These are phyloP conservation scores for Hypothenemus hampei DNA, from an alignment of 1,140 invertebrate genomes.

Conservation along the genomic window DNA sequence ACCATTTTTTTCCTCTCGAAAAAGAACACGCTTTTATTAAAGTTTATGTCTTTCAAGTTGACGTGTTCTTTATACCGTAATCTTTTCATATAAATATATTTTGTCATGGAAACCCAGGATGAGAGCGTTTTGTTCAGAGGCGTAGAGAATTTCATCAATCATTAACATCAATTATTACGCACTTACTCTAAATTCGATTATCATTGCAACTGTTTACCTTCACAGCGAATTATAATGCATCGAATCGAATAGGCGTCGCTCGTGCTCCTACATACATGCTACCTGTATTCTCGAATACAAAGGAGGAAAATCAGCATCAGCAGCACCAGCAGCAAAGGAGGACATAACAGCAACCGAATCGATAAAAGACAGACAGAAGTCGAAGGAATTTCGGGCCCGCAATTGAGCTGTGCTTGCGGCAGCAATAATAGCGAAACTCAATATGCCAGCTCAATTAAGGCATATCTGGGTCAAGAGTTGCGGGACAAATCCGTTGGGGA, in stretches of 20 bases:
- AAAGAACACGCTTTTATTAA: conserved; percentile 1
- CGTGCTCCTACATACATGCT: too few relatives aligned
- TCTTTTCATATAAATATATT: conserved; percentile 4
- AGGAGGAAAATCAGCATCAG: neutral
- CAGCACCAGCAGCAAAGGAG: neutral
- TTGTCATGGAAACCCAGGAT: too few relatives aligned
- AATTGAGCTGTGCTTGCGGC: conserved; percentile 9
- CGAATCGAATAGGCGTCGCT: too few relatives aligned
- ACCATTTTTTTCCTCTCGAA: neutral
- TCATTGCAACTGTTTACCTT: too few relatives aligned
- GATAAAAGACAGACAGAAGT: conserved; percentile 12
- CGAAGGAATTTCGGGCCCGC: conserved; percentile 11
- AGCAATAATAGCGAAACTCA: conserved; percentile 18
- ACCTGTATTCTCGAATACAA: neutral
- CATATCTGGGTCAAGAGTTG: conserved; percentile 13
- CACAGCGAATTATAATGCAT: too few relatives aligned
- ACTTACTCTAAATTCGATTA: too few relatives aligned
- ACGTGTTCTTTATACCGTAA: conserved; percentile 9
- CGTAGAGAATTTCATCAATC: too few relatives aligned
- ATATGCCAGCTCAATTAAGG: conserved; percentile 15
- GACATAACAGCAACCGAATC: neutral
- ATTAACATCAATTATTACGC: too few relatives aligned
- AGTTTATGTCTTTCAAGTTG: conserved; percentile 12
- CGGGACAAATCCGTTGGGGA: conserved; percentile 6
- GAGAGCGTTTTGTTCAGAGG: too few relatives aligned